These are phyloP conservation scores for Andrena hattorfiana DNA, from an alignment of 2,888 invertebrate genomes.

Conservation along the genomic window DNA sequence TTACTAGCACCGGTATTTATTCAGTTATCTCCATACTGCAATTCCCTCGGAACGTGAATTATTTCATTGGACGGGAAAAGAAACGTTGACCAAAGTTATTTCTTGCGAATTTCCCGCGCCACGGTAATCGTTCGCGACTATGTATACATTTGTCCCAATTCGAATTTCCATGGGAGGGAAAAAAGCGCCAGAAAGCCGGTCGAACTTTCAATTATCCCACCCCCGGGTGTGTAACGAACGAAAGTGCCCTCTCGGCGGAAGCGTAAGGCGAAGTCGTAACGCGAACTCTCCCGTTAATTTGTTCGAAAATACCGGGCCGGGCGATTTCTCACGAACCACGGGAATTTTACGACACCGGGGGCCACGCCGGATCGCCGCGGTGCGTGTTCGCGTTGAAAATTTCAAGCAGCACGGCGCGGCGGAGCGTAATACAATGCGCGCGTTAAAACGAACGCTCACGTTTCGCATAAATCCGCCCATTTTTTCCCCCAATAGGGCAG, in stretches of 20 bases:
- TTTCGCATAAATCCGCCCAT: conserved; percentile 47
- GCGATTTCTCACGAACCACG: conserved; percentile 11
- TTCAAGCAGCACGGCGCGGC: conserved; percentile 6
- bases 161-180: neutral
- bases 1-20: too few relatives aligned
- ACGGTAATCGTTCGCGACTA: neutral
- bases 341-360: conserved; percentile 6
- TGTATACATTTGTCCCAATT: neutral
- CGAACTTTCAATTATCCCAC: conserved; percentile 5
- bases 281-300: conserved; percentile 10
- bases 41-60: too few relatives aligned
- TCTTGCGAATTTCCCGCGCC: neutral
- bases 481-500: conserved; percentile 16
- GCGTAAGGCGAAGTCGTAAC: neutral
- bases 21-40: too few relatives aligned
- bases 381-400: conserved; percentile 22
- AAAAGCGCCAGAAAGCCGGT: neutral
- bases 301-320: neutral
- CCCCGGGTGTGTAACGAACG: neutral
- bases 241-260: neutral
- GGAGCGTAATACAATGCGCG: conserved; percentile 25
- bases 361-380: neutral
- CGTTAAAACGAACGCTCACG: conserved; percentile 47
- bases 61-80: too few relatives aligned
- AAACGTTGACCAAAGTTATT: neutral